Evolutionary conservation across 2,888 invertebrate genomes (phyloP).

Genomic region (Drosophila glabriapex): DNA sequence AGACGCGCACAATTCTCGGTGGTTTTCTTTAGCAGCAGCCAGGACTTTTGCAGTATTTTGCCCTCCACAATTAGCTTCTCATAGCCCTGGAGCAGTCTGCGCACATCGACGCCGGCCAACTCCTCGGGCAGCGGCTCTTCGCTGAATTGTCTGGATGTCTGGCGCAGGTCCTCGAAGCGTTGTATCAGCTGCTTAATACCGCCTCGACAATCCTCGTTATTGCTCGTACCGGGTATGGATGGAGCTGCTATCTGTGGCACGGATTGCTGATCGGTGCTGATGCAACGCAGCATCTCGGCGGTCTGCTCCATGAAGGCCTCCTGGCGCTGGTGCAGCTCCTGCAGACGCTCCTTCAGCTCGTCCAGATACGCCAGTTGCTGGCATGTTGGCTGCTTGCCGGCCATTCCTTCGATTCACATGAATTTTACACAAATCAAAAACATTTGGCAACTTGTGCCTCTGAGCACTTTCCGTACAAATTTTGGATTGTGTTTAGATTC

Average conservation of each 20-base stretch:
- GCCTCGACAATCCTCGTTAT: background rate
- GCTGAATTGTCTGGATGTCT: slow-evolving; percentile 56
- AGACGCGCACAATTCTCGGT: slow-evolving; percentile 61
- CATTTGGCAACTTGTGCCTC: slow-evolving; percentile 28
- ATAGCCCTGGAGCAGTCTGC: slow-evolving; percentile 57
- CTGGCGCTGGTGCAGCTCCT: slow-evolving; percentile 59
- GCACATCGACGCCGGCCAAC: slow-evolving; percentile 60
- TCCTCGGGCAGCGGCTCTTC: slow-evolving; percentile 62
- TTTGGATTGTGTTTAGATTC: slow-evolving; percentile 16
- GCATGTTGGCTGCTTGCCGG: slow-evolving; percentile 45
- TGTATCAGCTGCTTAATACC: slow-evolving; percentile 57
- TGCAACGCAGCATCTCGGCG: slow-evolving; percentile 49
- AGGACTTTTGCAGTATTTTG: slow-evolving; percentile 53
- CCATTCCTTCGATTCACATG: slow-evolving; percentile 46
- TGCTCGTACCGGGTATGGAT: background rate
- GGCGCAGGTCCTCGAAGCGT: slow-evolving; percentile 64
- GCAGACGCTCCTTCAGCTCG: slow-evolving; percentile 64
- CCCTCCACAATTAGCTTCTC: slow-evolving; percentile 63
- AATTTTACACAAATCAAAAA: slow-evolving; percentile 47
- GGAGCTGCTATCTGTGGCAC: background rate
- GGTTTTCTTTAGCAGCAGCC: slow-evolving; percentile 54
- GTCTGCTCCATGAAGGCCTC: slow-evolving; percentile 62
- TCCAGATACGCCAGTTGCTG: slow-evolving; percentile 69
- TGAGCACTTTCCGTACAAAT: slow-evolving; percentile 18
- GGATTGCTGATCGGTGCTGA: slow-evolving; percentile 26